Evolutionary conservation across 1,140 invertebrate genomes (phyloP), one percentile per base, ranked within the genome.

Genomic region (Triops longicaudatus): DNA sequence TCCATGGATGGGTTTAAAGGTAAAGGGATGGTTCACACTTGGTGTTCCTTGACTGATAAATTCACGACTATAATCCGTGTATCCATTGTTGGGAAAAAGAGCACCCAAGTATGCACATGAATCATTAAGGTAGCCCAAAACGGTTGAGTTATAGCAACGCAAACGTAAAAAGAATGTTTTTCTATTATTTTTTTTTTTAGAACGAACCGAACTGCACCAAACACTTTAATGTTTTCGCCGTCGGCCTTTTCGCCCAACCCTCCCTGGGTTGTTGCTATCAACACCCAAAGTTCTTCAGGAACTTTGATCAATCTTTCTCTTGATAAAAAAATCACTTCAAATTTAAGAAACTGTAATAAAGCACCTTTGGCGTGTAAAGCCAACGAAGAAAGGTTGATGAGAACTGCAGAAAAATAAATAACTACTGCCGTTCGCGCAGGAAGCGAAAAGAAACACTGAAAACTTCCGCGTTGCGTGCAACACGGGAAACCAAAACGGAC

Each of bases 151-250:
- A 37, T 37, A 37, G 31, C 31, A 37, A 37, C 31, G 31, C 2
- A 37, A 37, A 37, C 31, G 31, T 37, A 37, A 2, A 37, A 63
- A 63, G 50, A 63, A 44, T 12, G 43, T 44, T n/a, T n/a, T n/a
- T n/a, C n/a, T n/a, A n/a, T n/a, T n/a, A n/a, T n/a, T 37, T 37
- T 37, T 37, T 37, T 37, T 37, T 37, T 37, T 7, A 7, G 50
- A 63, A 22, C 50, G 50, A 14, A 9, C 14, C 50, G 17, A 63
- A 63, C 50, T n/a, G 17, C 50, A 63, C 50, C 31, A 37, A 63
- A 63, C 50, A 63, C 50, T 63, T 63, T 63, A 22, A 17, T 63
- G 17, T 63, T 63, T 63, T 63, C 50, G 50, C 50, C 50, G 50
- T 63, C 50, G 50, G 50, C 50, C 50, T 63, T 63, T 17, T 22